Conservation (phyloP, 2,888 invertebrate species). For the Gerosis bhagava region DNA sequence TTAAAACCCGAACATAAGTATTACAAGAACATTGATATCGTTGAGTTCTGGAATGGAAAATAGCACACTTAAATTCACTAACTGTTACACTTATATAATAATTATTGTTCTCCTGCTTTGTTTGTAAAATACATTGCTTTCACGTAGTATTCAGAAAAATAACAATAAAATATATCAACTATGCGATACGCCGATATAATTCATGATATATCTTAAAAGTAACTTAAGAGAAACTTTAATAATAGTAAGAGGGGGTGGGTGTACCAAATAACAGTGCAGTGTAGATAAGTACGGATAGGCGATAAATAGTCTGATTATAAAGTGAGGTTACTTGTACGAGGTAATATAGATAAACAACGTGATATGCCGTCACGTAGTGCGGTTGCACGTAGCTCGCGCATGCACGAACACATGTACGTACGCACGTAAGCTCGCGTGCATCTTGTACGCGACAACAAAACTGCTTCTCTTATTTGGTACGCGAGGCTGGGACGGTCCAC, state of each 20-base stretch:
- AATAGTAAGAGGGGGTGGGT: slow-evolving; percentile 43
- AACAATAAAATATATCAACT: slow-evolving; percentile 78
- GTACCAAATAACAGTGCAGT: slow-evolving; percentile 80
- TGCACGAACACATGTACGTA: too few species aligned
- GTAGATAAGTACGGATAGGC: slow-evolving; percentile 70
- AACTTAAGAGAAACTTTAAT: slow-evolving; percentile 64
- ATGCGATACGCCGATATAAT: slow-evolving; percentile 73
- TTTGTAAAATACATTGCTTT: slow-evolving; percentile 81
- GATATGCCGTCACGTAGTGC: slow-evolving; percentile 41
- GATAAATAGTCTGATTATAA: slow-evolving; percentile 60
- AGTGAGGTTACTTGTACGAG: slow-evolving; percentile 74
- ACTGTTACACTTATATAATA: slow-evolving; percentile 81
- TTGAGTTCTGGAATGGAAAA: slow-evolving; percentile 82
- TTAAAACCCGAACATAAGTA: slow-evolving; percentile 80
- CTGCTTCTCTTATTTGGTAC: slow-evolving; percentile 75
- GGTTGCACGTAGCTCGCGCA: too few species aligned
- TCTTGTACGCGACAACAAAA: too few species aligned
- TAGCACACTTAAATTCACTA: slow-evolving; percentile 82
- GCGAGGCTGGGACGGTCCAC: slow-evolving; percentile 40
- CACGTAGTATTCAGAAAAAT: slow-evolving; percentile 77
- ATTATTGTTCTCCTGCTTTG: slow-evolving; percentile 82
- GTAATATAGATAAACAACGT: slow-evolving; percentile 64
- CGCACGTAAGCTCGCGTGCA: too few species aligned
- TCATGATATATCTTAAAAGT: slow-evolving; percentile 67
- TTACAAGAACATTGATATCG: slow-evolving; percentile 80